These are phyloP conservation scores for Drosophila crucigera DNA, from an alignment of 2,888 invertebrate species.

Conservation along the genomic window DNA sequence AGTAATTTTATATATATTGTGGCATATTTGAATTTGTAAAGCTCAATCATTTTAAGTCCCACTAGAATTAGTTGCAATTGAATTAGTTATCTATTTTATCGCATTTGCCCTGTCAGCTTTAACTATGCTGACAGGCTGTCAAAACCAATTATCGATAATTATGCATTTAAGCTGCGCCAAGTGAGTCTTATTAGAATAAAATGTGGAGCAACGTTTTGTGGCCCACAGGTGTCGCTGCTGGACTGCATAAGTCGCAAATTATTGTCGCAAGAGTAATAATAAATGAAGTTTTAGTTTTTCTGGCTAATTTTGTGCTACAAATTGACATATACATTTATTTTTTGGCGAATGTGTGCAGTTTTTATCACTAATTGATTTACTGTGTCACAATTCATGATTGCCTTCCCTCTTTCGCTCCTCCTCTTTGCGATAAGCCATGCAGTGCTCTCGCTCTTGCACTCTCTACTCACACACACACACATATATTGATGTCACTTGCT, in stretches of 20 bases:
- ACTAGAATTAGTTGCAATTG: neutral
- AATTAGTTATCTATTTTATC: slow-evolving; percentile 13
- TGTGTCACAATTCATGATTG: neutral
- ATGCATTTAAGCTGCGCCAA: slow-evolving; percentile 9
- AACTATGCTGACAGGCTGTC: neutral
- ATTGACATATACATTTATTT: neutral
- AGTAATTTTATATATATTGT: neutral
- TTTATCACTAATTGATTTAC: neutral
- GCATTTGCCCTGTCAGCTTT: slow-evolving; percentile 10
- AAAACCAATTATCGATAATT: slow-evolving; percentile 18
- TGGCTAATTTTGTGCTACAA: neutral
- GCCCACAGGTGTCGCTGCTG: neutral
- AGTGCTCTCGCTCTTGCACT: neutral
- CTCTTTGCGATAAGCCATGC: neutral
- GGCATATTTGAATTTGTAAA: neutral
- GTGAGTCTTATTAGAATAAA: neutral
- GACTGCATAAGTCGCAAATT: neutral
- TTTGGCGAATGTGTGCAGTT: neutral
- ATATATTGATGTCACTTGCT: neutral
- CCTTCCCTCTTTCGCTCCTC: neutral
- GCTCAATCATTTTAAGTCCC: neutral
- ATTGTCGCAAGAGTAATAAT: neutral
- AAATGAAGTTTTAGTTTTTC: neutral
- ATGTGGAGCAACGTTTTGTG: neutral
- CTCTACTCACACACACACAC: neutral